Percentiles rank a stretch among this genome's conserved stretches.
Conservation (phyloP, 1,140 invertebrate genomes). For the Macrobrachium nipponense region DNA sequence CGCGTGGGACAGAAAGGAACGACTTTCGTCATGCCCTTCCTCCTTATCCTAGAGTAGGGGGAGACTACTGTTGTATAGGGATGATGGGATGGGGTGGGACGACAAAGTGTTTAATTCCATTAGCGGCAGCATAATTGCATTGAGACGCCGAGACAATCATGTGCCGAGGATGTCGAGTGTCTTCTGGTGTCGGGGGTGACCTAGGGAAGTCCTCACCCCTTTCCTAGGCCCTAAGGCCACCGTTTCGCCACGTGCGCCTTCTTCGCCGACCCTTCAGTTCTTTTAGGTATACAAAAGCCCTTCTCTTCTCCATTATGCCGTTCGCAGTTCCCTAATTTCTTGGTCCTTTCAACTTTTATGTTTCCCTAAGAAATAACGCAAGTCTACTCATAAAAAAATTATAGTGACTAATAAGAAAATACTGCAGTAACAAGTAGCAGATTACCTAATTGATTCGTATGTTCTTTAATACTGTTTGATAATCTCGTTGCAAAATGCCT, state of each 20-base stretch:
- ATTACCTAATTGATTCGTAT: too few relatives aligned
- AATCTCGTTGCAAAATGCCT: too few relatives aligned
- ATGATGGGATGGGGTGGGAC: background rate
- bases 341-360: background rate
- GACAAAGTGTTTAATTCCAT: conserved; percentile 56
- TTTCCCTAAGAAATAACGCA: background rate
- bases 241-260: too few relatives aligned
- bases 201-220: background rate
- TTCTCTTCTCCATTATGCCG: too few relatives aligned
- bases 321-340: background rate
- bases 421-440: too few relatives aligned
- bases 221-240: background rate
- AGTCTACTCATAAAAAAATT: too few relatives aligned
- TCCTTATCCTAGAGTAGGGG: background rate
- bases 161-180: conserved; percentile 51
- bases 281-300: too few relatives aligned
- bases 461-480: too few relatives aligned
- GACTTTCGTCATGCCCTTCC: background rate
- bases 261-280: too few relatives aligned
- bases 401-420: too few relatives aligned
- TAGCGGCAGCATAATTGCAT: conserved; percentile 52
- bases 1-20: too few relatives aligned
- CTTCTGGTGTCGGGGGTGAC: conserved; percentile 44
- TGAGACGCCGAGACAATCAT: conserved; percentile 46
- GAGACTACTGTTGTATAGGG: background rate